Evolutionary conservation across 2,797 vertebrate species (phyloP).

Genomic region (Delichon dasypus): DNA sequence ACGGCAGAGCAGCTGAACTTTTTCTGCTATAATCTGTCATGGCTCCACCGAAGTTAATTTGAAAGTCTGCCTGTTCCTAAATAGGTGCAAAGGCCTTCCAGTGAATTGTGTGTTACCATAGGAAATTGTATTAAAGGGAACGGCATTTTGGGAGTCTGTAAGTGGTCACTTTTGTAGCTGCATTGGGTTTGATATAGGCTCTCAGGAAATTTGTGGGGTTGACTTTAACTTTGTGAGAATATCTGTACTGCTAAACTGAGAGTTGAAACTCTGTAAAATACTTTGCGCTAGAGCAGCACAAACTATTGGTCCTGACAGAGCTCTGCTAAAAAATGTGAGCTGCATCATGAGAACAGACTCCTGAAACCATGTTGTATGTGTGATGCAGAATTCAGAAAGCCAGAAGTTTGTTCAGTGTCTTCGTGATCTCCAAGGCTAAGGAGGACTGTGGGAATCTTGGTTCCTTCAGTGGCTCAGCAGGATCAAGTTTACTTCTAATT

Average conservation of each 20-base stretch:
- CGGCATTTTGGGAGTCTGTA: not conserved
- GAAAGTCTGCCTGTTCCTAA: constrained; percentile 25
- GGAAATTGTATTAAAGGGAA: constrained; percentile 48
- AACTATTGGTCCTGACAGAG: not conserved
- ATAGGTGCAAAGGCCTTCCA: constrained; percentile 43
- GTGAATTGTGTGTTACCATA: constrained; percentile 5
- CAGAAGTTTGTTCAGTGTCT: not conserved
- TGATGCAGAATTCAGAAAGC: not conserved
- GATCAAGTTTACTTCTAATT: not conserved
- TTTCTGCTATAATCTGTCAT: constrained; percentile 35
- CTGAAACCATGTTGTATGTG: not conserved
- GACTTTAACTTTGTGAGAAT: not conserved
- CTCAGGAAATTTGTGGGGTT: not conserved
- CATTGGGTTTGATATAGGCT: not conserved
- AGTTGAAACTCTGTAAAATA: not conserved
- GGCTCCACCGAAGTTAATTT: constrained; percentile 22
- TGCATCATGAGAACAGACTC: not conserved
- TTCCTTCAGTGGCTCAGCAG: not conserved
- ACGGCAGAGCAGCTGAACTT: not conserved
- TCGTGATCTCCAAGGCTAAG: not conserved
- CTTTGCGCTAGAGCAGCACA: not conserved
- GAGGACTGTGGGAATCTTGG: not conserved
- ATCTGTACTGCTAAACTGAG: not conserved
- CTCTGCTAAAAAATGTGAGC: not conserved
- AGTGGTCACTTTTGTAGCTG: not conserved